Base-by-base conservation (phyloP, 2,888 invertebrate genomes). In the Epinotia brunnichana region DNA sequence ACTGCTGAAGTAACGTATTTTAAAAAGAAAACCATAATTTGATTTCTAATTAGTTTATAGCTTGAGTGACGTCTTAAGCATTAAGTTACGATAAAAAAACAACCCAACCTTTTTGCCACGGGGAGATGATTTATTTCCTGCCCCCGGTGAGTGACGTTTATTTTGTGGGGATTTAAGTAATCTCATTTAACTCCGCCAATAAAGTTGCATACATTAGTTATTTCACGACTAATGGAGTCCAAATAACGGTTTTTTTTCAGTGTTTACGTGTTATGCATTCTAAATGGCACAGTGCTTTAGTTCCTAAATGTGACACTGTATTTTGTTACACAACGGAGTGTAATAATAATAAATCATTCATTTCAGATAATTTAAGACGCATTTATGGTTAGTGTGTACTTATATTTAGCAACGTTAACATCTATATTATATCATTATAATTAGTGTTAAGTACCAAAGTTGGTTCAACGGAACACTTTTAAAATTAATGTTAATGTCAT, bases 41-140 rank as follows among this genome's bases (percentile, higher is more conserved):
- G 4, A 44, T 19, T 53, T 53, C 10, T 53, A 21, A 60, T 41
- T 19, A 60, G 21, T 60, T 39, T 21, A 21, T 41, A 41, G 19
- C 39, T 60, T 60, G 60, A 60, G 60, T 60, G 60, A 41, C 60
- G 41, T 60, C 56, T 24, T 13, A 3, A 56, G 19, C 56, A 24
- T 13, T 41, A 41, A 60, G 13, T 15, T 21, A 41, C 19, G n/a
- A 21, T 4, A 41, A 60, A 60, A 57, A 59, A 35, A 17, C 41
- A 19, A 41, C 60, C 41, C 19, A 19, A 41, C 19, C 7, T 60
- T 60, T 41, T 41, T 35, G 39, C 41, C 60, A 21, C 19, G 7
- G 13, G 41, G 41, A 21, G 19, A 41, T 56, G 21, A 56, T 60
- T 60, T 41, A 60, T 60, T 60, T 60, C 35, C 35, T 11, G 15